Evolutionary conservation across 2,888 invertebrate genomes (phyloP).

Genomic region (Catocala nupta): DNA sequence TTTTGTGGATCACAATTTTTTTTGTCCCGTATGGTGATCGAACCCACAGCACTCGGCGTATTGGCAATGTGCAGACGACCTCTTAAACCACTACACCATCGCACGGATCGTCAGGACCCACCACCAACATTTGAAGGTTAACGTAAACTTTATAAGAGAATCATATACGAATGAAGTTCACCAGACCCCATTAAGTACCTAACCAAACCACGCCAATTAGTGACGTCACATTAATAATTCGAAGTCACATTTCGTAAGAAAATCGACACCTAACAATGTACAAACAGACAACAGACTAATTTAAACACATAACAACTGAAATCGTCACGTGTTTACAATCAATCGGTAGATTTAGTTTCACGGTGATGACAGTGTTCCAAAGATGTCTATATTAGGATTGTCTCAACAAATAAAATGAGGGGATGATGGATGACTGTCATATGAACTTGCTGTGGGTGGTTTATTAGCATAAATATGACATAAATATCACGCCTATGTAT

Average conservation of each 20-base stretch:
- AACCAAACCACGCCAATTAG: constrained; percentile 9
- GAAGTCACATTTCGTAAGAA: constrained; percentile 12
- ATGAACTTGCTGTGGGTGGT: constrained; percentile 34
- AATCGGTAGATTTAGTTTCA: constrained; percentile 66
- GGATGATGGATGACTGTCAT: constrained; percentile 42
- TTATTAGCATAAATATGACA: constrained; percentile 22
- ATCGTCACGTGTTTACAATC: constrained; percentile 67
- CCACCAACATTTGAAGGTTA: too few relatives aligned
- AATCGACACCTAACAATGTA: constrained; percentile 21
- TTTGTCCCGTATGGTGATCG: too few relatives aligned
- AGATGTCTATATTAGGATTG: constrained; percentile 57
- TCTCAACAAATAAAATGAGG: constrained; percentile 41
- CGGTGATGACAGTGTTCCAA: constrained; percentile 54
- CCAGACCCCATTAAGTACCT: neutral
- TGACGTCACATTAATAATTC: constrained; percentile 8
- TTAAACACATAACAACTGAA: constrained; percentile 32
- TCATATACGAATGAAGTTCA: too few relatives aligned
- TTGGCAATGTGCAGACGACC: too few relatives aligned
- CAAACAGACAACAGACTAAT: constrained; percentile 32
- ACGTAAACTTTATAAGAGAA: too few relatives aligned
- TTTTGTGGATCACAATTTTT: too few relatives aligned
- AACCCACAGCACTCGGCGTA: too few relatives aligned
- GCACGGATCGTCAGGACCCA: too few relatives aligned
- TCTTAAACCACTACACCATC: too few relatives aligned
- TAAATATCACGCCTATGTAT: too few relatives aligned